Percentiles rank a stretch among this genome's conserved stretches.
Evolutionary conservation across 2,888 invertebrate species (phyloP).

Genomic region (Priocnemis perturbator): DNA sequence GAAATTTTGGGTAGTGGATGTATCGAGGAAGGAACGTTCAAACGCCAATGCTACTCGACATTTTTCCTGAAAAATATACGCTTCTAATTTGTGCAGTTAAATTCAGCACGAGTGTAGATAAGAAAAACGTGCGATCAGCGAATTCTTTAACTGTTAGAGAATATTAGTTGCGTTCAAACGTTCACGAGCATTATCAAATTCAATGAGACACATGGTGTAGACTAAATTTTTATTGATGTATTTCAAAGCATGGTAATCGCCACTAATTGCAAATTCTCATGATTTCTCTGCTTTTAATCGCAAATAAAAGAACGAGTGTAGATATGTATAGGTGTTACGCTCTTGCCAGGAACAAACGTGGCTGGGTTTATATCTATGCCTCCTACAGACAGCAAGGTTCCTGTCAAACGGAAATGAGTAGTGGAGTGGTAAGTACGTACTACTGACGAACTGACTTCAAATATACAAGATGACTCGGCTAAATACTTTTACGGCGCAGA

Average conservation of each 20-base stretch:
- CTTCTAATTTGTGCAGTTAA: no score
- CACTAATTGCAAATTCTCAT: slow-evolving; percentile 23
- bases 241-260: slow-evolving; percentile 36
- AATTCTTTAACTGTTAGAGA: no score
- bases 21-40: slow-evolving; percentile 44
- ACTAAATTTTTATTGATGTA: slow-evolving; percentile 39
- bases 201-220: slow-evolving; percentile 29
- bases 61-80: no score
- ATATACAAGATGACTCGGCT: slow-evolving; percentile 49
- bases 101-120: no score
- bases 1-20: slow-evolving; percentile 39
- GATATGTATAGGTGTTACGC: slow-evolving; percentile 33
- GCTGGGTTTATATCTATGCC: slow-evolving; percentile 19
- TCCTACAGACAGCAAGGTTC: slow-evolving; percentile 20
- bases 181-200: no score
- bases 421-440: slow-evolving; percentile 19
- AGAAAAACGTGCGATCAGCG: no score
- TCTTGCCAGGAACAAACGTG: slow-evolving; percentile 19
- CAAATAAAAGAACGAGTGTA: slow-evolving; percentile 42
- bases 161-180: no score
- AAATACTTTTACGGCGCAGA: slow-evolving; percentile 34
- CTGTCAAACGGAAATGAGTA: slow-evolving; percentile 4
- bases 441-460: slow-evolving; percentile 44
- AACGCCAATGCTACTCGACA: slow-evolving; percentile 44
- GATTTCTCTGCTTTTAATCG: slow-evolving; percentile 26